Evolutionary conservation across 2,113 vertebrate genomes (phyloP).

Genomic region (Turnix velox): DNA sequence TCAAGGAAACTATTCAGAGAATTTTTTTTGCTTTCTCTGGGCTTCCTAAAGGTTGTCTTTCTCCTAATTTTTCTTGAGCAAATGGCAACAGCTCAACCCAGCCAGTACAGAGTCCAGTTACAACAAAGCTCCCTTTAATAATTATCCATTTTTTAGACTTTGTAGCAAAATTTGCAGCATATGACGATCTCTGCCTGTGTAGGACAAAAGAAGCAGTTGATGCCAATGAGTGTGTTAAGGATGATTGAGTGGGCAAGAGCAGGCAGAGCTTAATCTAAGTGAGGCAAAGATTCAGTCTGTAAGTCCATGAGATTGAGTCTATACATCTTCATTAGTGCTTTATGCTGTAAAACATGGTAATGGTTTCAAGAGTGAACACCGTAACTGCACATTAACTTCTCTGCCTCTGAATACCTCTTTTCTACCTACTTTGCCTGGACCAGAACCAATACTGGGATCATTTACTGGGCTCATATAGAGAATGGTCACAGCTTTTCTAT

Average conservation of each 20-base stretch:
- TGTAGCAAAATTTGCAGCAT: slow-evolving; percentile 25
- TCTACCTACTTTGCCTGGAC: background rate
- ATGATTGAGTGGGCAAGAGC: slow-evolving; percentile 68
- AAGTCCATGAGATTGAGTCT: slow-evolving; percentile 68
- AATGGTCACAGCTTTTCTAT: background rate
- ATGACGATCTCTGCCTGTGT: slow-evolving; percentile 9
- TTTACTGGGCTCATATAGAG: background rate
- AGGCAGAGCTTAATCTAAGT: slow-evolving; percentile 62
- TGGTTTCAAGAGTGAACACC: slow-evolving; percentile 31
- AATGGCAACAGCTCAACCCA: background rate
- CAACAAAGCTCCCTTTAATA: background rate
- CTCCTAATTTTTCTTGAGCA: background rate
- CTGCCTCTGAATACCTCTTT: slow-evolving; percentile 6
- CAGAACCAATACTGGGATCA: background rate
- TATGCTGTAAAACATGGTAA: slow-evolving; percentile 66
- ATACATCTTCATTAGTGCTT: slow-evolving; percentile 73
- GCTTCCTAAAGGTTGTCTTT: background rate
- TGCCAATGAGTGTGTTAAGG: slow-evolving; percentile 57
- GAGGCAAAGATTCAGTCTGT: slow-evolving; percentile 60
- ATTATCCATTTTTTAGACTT: slow-evolving; percentile 13
- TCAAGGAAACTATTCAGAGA: background rate
- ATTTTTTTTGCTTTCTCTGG: background rate
- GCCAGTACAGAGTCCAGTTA: background rate
- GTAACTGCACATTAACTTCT: slow-evolving; percentile 54
- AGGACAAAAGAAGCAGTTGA: slow-evolving; percentile 51